Evolutionary conservation across 2,888 invertebrate species (phyloP).

Genomic region (Tachina fera): DNA sequence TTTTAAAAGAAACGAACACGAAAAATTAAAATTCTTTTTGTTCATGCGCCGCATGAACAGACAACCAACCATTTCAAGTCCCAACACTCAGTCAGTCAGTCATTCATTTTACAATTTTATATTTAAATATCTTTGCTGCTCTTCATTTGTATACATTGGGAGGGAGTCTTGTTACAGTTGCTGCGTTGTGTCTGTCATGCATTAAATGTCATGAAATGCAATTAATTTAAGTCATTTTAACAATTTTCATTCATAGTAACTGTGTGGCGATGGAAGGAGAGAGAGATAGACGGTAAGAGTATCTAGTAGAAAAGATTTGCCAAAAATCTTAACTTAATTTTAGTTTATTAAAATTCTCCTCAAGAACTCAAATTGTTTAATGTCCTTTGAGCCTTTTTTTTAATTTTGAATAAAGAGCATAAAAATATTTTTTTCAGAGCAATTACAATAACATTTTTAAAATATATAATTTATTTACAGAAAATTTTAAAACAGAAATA

Average conservation of each 20-base stretch:
- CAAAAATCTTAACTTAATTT: too few species aligned
- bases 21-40: constrained; percentile 27
- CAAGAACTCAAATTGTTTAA: too few species aligned
- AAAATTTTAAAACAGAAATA: too few species aligned
- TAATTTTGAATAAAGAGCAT: too few species aligned
- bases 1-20: constrained; percentile 9
- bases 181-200: constrained; percentile 41
- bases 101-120: constrained; percentile 17
- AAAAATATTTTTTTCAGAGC: too few species aligned
- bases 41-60: background rate
- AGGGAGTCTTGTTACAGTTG: constrained; percentile 13
- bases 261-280: background rate
- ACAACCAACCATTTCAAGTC: background rate
- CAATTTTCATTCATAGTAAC: constrained; percentile 26
- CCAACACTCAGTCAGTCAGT: constrained; percentile 1
- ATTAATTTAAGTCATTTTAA: constrained; percentile 62
- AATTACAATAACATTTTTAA: too few species aligned
- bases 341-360: too few species aligned
- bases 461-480: too few species aligned
- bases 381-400: too few species aligned
- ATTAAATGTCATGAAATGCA: constrained; percentile 63
- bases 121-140: constrained; percentile 12
- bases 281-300: background rate
- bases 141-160: background rate
- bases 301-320: too few species aligned